Base-by-base conservation (phyloP, 2,797 vertebrate genomes). In the Morelia viridis region DNA sequence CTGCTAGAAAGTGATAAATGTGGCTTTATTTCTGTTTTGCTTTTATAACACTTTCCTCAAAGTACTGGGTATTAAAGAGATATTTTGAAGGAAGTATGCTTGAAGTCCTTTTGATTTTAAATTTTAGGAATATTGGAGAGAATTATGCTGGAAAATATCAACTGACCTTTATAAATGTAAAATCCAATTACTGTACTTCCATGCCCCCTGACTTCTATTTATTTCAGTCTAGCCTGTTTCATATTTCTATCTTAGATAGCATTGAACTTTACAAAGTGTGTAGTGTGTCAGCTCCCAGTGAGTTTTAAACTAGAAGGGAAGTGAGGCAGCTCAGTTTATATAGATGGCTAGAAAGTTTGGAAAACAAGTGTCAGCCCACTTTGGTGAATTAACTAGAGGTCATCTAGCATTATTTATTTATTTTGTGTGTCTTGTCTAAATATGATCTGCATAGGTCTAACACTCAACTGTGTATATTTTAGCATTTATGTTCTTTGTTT, bases 91-190 rank as follows among this genome's bases (percentile, higher is more conserved):
- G 22, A 41, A 22, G 58, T 85, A 17, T 89, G 87, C 24, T 84
- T 86, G 26, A 89, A 89, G 31, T 60, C 12, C 15, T 86, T 86
- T 89, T 85, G 17, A 61, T 76, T 57, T 19, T 8, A 62, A 19
- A 87, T 80, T n/a, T 76, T 90, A 41, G 61, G 61, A 64, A 65
- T 58, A 64, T 13, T 85, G 31, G 87, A 62, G 15, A 56, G 3
- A 87, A 64, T 65, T 68, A n/a, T 11, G 41, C 26, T 92, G 26
- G 26, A 80, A 57, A 65, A 83, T 56, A 28, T 24, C 9, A 61
- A 80, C 71, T 92, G 57, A 92, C 41, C 88, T 92, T 90, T 92
- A 58, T 50, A 41, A 92, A 71, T 61, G 41, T n/a, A 76, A 89
- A 92, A 76, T 86, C 84, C 35, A 90, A 56, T 80, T 90, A 90